Percentiles rank a stretch among this genome's conserved stretches.
Conservation (phyloP, 2,113 vertebrate species). For the Odobenus rosmarus region DNA sequence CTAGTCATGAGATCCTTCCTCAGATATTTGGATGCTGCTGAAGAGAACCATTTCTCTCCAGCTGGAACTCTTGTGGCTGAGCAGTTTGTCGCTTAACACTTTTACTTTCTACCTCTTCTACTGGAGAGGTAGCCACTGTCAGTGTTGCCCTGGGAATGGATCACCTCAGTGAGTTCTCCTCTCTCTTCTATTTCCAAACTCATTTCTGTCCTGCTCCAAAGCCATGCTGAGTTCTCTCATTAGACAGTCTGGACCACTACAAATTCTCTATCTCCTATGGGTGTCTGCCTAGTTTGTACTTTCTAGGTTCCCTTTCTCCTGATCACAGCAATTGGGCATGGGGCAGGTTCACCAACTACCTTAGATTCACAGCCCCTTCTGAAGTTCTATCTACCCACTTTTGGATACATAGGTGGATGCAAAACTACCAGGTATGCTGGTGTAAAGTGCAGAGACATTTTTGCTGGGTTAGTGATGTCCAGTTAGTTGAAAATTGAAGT, state of each 20-base stretch:
- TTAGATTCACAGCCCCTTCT: background rate
- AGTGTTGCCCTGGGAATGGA: too few species aligned
- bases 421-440: background rate
- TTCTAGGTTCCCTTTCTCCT: background rate
- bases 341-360: background rate
- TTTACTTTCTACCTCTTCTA: background rate
- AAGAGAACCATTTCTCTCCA: background rate
- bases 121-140: background rate
- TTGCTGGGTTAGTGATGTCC: background rate
- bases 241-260: background rate
- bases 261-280: background rate
- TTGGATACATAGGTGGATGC: background rate
- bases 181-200: background rate
- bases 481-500: background rate
- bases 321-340: background rate
- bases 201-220: background rate
- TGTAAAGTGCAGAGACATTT: background rate
- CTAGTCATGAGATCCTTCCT: background rate
- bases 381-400: background rate
- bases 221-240: background rate
- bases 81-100: background rate
- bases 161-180: background rate
- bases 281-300: background rate
- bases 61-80: background rate
- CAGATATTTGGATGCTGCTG: background rate